Conservation (phyloP, 2,797 vertebrate species). For the Setipinna tenuifilis region DNA sequence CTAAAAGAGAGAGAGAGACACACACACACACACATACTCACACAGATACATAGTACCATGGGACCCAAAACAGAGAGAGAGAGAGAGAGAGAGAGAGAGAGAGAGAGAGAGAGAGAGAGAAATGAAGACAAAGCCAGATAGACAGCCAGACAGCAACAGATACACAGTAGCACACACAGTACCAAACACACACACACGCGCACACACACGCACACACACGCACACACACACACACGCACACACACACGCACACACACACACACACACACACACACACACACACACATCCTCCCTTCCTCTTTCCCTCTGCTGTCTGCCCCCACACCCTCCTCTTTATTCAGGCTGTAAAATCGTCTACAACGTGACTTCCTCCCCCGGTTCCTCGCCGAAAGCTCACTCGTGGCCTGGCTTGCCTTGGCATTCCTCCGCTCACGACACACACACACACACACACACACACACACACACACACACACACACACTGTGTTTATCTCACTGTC, state of each 20-base stretch:
- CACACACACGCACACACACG: not conserved
- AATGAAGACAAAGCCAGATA: no score
- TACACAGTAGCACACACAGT: not conserved
- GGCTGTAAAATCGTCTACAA: conserved; percentile 50
- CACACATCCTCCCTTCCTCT: not conserved
- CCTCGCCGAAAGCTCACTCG: conserved; percentile 37
- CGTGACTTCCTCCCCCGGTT: conserved; percentile 54
- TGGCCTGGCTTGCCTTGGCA: conserved; percentile 53
- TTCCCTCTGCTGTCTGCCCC: not conserved
- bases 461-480: conserved; percentile 31
- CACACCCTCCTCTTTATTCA: conserved; percentile 45
- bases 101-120: no score
- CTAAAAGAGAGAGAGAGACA: no score
- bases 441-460: not conserved
- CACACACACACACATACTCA: no score
- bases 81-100: no score
- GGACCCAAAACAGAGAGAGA: no score
- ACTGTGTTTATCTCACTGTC: not conserved
- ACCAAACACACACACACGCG: no score
- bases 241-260: not conserved
- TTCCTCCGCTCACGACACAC: conserved; percentile 43
- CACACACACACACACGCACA: not conserved
- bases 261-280: not conserved
- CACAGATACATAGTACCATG: no score
- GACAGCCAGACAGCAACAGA: no score